Evolutionary conservation across 2,888 invertebrate species (phyloP), one percentile per base, ranked within the genome.

Genomic region (Mythimna loreyi): DNA sequence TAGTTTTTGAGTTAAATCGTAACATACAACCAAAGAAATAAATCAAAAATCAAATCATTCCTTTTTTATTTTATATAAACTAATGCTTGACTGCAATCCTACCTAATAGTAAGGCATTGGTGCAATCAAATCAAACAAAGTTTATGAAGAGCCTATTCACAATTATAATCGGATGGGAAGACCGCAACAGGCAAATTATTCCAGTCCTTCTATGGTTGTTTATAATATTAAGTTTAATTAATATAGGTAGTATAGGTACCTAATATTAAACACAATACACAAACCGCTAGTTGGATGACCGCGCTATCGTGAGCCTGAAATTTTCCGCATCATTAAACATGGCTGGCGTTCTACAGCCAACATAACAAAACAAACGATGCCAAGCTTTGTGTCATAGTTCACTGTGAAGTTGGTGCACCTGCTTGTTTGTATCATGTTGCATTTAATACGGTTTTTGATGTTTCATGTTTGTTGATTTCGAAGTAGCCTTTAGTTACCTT

Each of bases 261-360:
- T 52, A 88, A 89, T 90, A 89, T 89, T 85, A 72, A 87, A 91
- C 89, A 87, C 88, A 84, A 84, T 89, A 90, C 86, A 91, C 92
- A 92, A 92, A 92, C 90, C 87, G 76, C 77, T 78, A 83, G 90
- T 91, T 88, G 80, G 79, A 86, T 86, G 86, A 86, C 85, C 79
- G 79, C 80, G 83, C 80, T 79, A 83, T 81, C 80, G 80, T 82
- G 85, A 87, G 87, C 86, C 85, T 77, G 82, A 86, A 91, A 93
- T 93, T 94, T 93, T 91, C 91, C 86, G 89, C 88, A 87, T 91
- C 93, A 94, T 94, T 94, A 92, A 91, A 85, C 88, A 70, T 72
- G 70, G 77, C 76, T 74, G 84, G 78, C 79, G 72, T 72, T 82
- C 75, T 72, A 75, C 66, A 81, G 79, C 75, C 73, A 85, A 83